Evolutionary conservation across 1,140 invertebrate genomes (phyloP).

Genomic region (Acyrthosiphon pisum): DNA sequence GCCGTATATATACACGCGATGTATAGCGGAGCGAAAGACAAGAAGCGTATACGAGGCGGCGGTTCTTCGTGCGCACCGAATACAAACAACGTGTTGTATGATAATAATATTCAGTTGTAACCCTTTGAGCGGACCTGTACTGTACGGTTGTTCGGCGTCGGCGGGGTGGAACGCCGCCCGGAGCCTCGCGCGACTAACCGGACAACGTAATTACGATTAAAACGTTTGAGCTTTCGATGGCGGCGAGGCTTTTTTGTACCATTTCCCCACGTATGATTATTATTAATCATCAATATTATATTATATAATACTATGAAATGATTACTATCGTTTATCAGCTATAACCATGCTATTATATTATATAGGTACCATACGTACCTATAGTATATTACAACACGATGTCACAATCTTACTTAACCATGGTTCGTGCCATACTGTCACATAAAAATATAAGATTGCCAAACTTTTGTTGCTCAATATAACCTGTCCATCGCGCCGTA

Average conservation of each 20-base stretch:
- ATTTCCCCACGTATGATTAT: neutral
- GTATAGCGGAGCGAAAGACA: slow-evolving; percentile 24
- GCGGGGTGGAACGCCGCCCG: neutral
- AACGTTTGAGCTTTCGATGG: slow-evolving; percentile 4
- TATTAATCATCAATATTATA: no score
- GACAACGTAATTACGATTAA: slow-evolving; percentile 20
- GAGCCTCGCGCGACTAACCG: neutral
- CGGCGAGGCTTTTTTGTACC: neutral
- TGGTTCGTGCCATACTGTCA: no score
- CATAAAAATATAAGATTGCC: neutral
- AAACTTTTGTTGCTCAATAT: neutral
- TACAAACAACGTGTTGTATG: neutral
- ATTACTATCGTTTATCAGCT: no score
- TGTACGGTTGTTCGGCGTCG: neutral
- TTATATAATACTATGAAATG: no score
- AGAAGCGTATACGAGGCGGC: slow-evolving; percentile 11
- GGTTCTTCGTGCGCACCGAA: neutral
- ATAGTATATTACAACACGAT: no score
- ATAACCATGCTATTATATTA: no score
- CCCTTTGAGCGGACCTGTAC: neutral
- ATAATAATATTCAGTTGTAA: neutral
- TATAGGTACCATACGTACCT: no score
- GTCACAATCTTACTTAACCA: no score
- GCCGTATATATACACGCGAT: neutral
- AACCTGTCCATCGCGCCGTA: neutral